A percentile compares a stretch with the other conserved stretches of the same genome.
These are phyloP conservation scores for Gadus macrocephalus DNA, from an alignment of 2,113 vertebrate species.

Conservation along the genomic window DNA sequence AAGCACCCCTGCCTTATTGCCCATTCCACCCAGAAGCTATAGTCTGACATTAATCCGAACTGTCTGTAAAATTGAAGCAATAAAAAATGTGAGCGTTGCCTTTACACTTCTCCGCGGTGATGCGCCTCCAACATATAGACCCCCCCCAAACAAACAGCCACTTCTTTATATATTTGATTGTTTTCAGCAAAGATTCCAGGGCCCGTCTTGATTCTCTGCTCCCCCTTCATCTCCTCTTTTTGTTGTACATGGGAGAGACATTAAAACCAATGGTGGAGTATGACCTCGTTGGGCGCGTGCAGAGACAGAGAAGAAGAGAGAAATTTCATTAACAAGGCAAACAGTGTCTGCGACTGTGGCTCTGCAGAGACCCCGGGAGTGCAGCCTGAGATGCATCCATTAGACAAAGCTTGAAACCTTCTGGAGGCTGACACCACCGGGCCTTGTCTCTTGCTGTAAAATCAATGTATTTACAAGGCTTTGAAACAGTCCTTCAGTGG, in stretches of 20 bases:
- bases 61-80: conserved; percentile 79
- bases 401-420: too few relatives aligned
- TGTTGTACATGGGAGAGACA: conserved; percentile 78
- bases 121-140: conserved; percentile 71
- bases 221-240: conserved; percentile 30
- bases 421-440: too few relatives aligned
- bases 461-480: conserved; percentile 29
- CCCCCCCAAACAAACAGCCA: conserved; percentile 66
- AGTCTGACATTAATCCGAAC: conserved; percentile 74
- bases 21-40: conserved; percentile 66
- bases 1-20: conserved; percentile 67
- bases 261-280: conserved; percentile 72
- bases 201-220: conserved; percentile 56
- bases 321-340: conserved; percentile 82
- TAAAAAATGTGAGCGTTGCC: conserved; percentile 70
- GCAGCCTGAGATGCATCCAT: conserved; percentile 1
- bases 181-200: conserved; percentile 72
- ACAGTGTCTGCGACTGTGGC: conserved; percentile 74
- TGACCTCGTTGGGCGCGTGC: conserved; percentile 73
- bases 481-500: conserved; percentile 41
- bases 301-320: conserved; percentile 51
- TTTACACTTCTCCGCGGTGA: conserved; percentile 65
- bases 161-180: conserved; percentile 61
- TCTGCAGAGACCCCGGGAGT: conserved; percentile 66
- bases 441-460: conserved; percentile 30